Percentiles rank a stretch among this genome's conserved stretches.
Conservation (phyloP, 2,888 invertebrate genomes). For the Epinotia nisella region DNA sequence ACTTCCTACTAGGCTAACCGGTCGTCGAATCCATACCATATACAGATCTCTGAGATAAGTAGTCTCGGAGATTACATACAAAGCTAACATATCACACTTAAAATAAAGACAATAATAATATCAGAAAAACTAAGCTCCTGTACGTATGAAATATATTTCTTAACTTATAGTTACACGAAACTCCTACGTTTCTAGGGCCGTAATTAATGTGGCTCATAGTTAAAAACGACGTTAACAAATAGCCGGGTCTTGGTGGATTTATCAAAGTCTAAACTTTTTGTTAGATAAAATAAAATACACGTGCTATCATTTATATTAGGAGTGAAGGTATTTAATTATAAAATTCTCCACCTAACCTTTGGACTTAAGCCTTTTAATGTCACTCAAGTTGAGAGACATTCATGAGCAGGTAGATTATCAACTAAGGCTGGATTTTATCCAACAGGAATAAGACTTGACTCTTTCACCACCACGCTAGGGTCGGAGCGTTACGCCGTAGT, state of each 20-base stretch:
- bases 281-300: conserved; percentile 29
- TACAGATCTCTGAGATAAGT: too few relatives aligned
- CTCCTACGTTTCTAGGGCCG: conserved; percentile 17
- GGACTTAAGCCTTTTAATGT: too few relatives aligned
- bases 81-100: too few relatives aligned
- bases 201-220: conserved; percentile 45
- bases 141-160: conserved; percentile 29
- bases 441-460: too few relatives aligned
- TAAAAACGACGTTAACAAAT: conserved; percentile 44
- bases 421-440: background rate
- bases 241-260: conserved; percentile 39
- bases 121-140: conserved; percentile 2
- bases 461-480: too few relatives aligned
- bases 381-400: too few relatives aligned
- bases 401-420: too few relatives aligned
- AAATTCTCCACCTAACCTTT: background rate
- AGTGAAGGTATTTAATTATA: background rate
- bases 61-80: too few relatives aligned
- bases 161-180: conserved; percentile 24
- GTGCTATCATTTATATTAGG: conserved; percentile 32
- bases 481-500: too few relatives aligned
- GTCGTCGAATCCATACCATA: too few relatives aligned
- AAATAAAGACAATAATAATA: background rate
- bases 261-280: conserved; percentile 44
- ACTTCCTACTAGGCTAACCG: too few relatives aligned